A percentile compares a stretch with the other conserved stretches of the same genome.
Evolutionary conservation across 2,113 vertebrate species (phyloP).

Genomic region (Rhadina sibilatrix): DNA sequence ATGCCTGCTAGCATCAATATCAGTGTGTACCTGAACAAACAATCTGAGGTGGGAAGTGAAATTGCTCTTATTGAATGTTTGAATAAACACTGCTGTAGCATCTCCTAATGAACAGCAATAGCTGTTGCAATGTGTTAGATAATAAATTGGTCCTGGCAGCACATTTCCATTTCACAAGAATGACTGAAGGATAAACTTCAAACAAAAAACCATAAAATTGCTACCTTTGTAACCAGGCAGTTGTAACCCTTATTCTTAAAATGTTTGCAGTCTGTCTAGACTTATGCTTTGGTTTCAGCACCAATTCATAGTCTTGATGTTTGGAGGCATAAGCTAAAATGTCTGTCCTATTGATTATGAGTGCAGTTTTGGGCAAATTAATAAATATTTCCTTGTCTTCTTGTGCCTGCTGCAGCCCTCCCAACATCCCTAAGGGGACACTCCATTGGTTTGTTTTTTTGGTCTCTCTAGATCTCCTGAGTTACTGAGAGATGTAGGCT

Average conservation of each 20-base stretch:
- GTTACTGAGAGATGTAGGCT: not conserved
- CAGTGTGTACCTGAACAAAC: not conserved
- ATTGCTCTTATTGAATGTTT: not conserved
- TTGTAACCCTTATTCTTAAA: not conserved
- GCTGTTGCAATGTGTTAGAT: not conserved
- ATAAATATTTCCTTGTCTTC: not conserved
- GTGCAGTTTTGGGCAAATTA: not conserved
- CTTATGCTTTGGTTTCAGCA: not conserved
- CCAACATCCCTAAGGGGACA: not conserved
- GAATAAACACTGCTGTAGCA: not conserved
- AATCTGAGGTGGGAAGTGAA: not conserved
- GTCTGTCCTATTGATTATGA: not conserved
- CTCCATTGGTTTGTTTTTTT: not conserved
- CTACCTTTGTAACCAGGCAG: not conserved
- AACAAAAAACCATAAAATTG: not conserved
- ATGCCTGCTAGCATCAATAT: not conserved
- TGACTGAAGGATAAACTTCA: slow-evolving; percentile 6
- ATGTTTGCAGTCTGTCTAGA: not conserved
- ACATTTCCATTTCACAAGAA: not conserved
- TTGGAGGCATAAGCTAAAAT: not conserved
- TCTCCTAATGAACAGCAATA: not conserved
- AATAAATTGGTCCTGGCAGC: slow-evolving; percentile 26
- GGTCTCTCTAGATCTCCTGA: not conserved
- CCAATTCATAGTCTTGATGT: not conserved
- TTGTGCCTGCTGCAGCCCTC: not conserved